Evolutionary conservation across 2,888 invertebrate genomes (phyloP), one percentile per base, ranked within the genome.

Genomic region (Troilus luridus): DNA sequence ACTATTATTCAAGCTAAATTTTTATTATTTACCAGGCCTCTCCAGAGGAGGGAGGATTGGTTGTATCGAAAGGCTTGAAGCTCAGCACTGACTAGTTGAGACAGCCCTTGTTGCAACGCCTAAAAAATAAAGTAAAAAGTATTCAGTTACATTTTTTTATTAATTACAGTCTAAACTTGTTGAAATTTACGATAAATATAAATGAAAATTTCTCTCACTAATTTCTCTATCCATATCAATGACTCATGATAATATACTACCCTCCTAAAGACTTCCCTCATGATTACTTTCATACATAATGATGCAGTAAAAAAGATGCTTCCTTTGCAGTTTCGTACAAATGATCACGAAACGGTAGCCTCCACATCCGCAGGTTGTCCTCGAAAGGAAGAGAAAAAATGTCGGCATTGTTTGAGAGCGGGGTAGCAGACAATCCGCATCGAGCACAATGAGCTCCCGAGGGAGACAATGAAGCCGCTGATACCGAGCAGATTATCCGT

Each of bases 401-500:
- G 27, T n/a, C 6, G 12, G 11, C 56, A 85, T 85, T 85, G 85
- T 85, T n/a, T 85, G 85, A 56, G 85, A 85, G 85, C 85, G 56
- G 85, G 85, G 85, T 58, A 85, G 41, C 56, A 85, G 56, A 56
- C 85, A 85, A 85, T 85, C 85, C 85, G 72, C 85, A 58, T 85
- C 85, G 11, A 85, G 85, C 1, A 85, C 85, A 85, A 85, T 85
- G 56, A 85, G 85, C 85, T 58, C 56, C 56, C n/a, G 85, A 11
- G 10, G 21, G 56, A 85, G 85, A 85, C 85, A 85, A 85, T 85
- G 85, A 85, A 58, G 72, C 72, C 24, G 72, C 27, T 24, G 72
- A 77, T 77, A 77, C 72, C 85, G 21, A 58, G 21, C 85, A 85
- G 85, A 85, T 85, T 56, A 85, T 85, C 85, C 85, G 85, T 85